Percentiles rank a stretch among this genome's conserved stretches.
Conservation (phyloP, 2,113 vertebrate species). For the Engraulis encrasicolus region DNA sequence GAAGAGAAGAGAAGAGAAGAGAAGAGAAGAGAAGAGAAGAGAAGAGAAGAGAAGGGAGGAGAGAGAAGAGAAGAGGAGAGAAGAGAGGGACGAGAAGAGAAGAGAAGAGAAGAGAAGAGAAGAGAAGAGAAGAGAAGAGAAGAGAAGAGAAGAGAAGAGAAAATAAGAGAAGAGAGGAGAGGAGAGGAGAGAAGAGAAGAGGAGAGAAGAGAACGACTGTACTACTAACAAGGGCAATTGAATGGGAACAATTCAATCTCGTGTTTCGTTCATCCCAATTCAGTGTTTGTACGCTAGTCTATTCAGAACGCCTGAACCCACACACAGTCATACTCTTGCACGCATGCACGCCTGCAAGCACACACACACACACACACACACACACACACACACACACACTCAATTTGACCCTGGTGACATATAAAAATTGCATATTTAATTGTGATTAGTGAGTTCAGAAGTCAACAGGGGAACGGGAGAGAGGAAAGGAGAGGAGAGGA, state of each 20-base stretch:
- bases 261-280: slow-evolving; percentile 84
- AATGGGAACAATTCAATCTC: slow-evolving; percentile 79
- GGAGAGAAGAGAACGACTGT: slow-evolving; percentile 52
- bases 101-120: neutral
- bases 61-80: no score
- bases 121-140: neutral
- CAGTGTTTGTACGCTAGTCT: slow-evolving; percentile 82
- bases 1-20: no score
- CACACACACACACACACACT: slow-evolving; percentile 41
- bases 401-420: slow-evolving; percentile 88
- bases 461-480: slow-evolving; percentile 86
- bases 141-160: no score
- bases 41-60: no score
- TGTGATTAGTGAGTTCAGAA: slow-evolving; percentile 90
- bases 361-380: slow-evolving; percentile 73
- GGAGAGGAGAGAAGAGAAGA: slow-evolving; percentile 54
- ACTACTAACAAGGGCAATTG: slow-evolving; percentile 88
- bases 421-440: slow-evolving; percentile 97
- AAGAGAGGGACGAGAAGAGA: neutral
- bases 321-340: no score
- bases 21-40: no score
- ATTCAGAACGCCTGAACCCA: slow-evolving; percentile 86
- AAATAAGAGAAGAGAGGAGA: neutral
- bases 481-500: slow-evolving; percentile 59
- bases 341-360: neutral